Conservation (phyloP, 2,888 invertebrate genomes). For the Gastrophysa polygoni region DNA sequence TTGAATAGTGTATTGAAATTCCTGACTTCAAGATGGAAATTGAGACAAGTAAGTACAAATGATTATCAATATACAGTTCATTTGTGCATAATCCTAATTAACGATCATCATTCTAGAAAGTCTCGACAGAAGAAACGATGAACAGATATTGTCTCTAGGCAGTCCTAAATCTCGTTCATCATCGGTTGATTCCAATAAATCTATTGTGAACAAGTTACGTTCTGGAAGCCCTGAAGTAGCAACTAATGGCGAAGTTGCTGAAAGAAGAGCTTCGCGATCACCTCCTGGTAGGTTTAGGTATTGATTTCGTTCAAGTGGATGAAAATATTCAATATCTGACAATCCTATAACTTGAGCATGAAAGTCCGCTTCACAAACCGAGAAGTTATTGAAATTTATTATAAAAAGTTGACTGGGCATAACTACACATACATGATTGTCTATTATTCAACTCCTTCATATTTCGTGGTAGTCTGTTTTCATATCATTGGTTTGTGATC, state of each 20-base stretch:
- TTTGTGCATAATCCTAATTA: not conserved
- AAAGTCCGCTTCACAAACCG: no score
- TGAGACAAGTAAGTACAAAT: slow-evolving; percentile 34
- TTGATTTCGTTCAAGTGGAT: no score
- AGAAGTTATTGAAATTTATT: no score
- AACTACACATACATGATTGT: no score
- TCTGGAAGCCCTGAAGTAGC: slow-evolving; percentile 27
- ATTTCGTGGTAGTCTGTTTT: no score
- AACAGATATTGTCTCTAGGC: slow-evolving; percentile 27
- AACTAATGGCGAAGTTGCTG: slow-evolving; percentile 13
- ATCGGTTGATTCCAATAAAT: slow-evolving; percentile 43
- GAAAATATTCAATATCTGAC: slow-evolving; percentile 41
- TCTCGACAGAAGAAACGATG: slow-evolving; percentile 19
- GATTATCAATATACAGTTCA: not conserved
- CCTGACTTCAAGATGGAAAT: slow-evolving; percentile 35
- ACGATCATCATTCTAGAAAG: slow-evolving; percentile 30
- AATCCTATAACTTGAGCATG: slow-evolving; percentile 27
- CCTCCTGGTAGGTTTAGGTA: slow-evolving; percentile 36
- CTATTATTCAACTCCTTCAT: no score
- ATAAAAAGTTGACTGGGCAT: no score
- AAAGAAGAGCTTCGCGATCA: slow-evolving; percentile 32
- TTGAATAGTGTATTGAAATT: no score
- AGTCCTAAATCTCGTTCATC: slow-evolving; percentile 43
- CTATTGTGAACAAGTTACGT: slow-evolving; percentile 28
- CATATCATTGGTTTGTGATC: no score